Percentiles rank a stretch among this genome's conserved stretches.
These are phyloP conservation scores for Drosophila peninsularis DNA, from an alignment of 2,888 invertebrate species.

Conservation along the genomic window DNA sequence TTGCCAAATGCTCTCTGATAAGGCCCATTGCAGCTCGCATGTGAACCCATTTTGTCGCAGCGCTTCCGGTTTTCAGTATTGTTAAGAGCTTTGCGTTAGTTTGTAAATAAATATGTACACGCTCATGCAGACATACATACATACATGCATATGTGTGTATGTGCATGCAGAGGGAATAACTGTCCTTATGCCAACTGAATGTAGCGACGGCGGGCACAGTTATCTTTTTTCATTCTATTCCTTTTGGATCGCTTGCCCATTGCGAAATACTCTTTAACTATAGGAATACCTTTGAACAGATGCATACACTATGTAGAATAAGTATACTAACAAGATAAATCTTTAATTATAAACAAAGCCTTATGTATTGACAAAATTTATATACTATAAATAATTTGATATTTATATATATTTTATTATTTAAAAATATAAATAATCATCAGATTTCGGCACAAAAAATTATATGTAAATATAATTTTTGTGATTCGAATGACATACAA, in stretches of 20 bases:
- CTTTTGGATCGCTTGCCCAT: not conserved
- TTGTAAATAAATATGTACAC: conserved; percentile 5
- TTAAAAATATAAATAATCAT: too few relatives aligned
- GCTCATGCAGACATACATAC: not conserved
- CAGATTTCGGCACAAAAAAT: too few relatives aligned
- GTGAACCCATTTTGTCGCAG: conserved; percentile 10
- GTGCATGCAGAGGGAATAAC: not conserved
- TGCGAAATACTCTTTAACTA: not conserved
- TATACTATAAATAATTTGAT: too few relatives aligned
- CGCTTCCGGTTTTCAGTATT: conserved; percentile 11
- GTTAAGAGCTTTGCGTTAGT: conserved; percentile 10
- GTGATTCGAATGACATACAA: too few relatives aligned
- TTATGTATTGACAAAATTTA: too few relatives aligned
- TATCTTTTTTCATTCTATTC: not conserved
- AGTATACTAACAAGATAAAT: too few relatives aligned
- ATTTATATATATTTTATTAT: too few relatives aligned
- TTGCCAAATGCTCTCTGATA: conserved; percentile 20
- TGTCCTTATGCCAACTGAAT: not conserved
- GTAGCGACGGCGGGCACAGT: not conserved
- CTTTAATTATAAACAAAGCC: too few relatives aligned
- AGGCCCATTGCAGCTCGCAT: conserved; percentile 11
- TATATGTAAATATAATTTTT: too few relatives aligned
- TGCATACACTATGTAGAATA: too few relatives aligned
- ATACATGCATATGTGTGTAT: not conserved
- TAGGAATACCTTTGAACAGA: too few relatives aligned